Conservation (phyloP, 1,140 invertebrate species). For the Metaphire vulgaris region DNA sequence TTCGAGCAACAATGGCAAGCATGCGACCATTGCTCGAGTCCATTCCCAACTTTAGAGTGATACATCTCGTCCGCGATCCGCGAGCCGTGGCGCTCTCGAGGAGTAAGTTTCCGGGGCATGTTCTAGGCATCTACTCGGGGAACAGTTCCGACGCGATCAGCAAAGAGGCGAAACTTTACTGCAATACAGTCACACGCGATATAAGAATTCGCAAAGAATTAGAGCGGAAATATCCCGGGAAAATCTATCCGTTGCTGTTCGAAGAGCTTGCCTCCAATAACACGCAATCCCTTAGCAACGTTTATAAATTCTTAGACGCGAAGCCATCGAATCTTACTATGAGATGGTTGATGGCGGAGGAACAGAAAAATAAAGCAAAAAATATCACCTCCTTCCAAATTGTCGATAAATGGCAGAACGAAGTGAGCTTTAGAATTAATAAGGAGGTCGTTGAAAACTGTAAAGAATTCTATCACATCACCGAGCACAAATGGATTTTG, state of each 20-base stretch:
- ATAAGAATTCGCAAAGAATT: not conserved
- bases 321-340: not conserved
- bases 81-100: not conserved
- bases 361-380: not conserved
- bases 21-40: not conserved
- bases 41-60: not conserved
- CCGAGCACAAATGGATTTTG: not conserved
- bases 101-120: not conserved
- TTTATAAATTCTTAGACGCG: not conserved
- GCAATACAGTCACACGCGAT: not conserved
- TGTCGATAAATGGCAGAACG: not conserved
- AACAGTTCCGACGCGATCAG: not conserved
- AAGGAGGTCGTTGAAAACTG: not conserved
- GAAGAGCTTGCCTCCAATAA: not conserved
- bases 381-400: not conserved
- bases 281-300: not conserved
- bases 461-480: not conserved
- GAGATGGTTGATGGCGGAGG: not conserved
- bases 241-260: not conserved
- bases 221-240: not conserved
- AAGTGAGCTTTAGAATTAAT: not conserved
- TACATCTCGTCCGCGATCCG: not conserved
- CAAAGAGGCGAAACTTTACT: not conserved
- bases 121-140: not conserved
- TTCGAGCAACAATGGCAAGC: constrained; percentile 5